Base-by-base conservation (phyloP, 2,797 vertebrate species). In the Acropternis orthonyx region DNA sequence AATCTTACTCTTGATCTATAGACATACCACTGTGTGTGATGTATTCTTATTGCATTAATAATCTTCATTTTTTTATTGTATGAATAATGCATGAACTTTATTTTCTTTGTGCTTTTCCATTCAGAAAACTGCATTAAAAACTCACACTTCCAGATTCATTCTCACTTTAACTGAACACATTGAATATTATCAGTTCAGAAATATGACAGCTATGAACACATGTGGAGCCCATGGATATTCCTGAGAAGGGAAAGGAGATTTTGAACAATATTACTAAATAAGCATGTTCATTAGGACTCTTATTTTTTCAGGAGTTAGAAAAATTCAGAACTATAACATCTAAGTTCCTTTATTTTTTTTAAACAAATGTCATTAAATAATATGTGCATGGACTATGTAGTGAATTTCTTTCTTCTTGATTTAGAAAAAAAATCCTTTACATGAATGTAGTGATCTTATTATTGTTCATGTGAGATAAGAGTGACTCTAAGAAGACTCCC, bases 51-150 rank as follows among this genome's bases (percentile, higher is more conserved):
- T 80, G 20, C 15, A 87, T 67, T 95, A 85, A 77, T 74, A 85
- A 63, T 76, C 63, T 81, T 79, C 8, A 34, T 66, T 6, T 91
- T 87, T 88, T 91, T 79, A 62, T 83, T 83, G 13, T 56, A 85
- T 84, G 59, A 87, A 93, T 91, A 92, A 93, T 83, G 9, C 15
- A 77, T 66, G 9, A 84, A 43, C 27, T 58, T 85, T 81, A 44
- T 85, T 88, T 89, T 59, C 71, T 87, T 88, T 94, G 37, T 63
- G 28, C 22, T 88, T 85, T 90, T 56, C 66, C 54, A 61, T 82
- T 92, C 90, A 91, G 65, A 92, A 96, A 92, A 89, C 21, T 71
- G 56, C 71, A 75, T 68, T 9, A 80, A 26, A 27, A 88, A 78
- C 48, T n/a, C 46, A 63, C 84, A 68, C 37, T 34, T 95, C 54